phyloP scores from a whole-genome alignment of 53 echinoderm and acorn worm species.

The Henricia sp. region DNA sequence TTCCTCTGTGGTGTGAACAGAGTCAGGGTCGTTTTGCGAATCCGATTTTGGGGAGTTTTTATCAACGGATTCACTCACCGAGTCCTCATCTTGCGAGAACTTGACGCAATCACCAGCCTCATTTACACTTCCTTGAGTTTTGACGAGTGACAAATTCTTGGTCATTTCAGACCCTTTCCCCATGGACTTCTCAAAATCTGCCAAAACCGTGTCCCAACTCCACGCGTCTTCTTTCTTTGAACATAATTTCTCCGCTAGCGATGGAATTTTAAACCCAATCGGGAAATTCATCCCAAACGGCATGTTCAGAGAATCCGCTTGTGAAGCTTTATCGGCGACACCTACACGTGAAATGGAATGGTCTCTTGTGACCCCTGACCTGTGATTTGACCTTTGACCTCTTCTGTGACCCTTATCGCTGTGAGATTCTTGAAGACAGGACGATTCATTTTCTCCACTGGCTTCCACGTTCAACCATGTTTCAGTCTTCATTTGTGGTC shows the following conservation, averaged over 20 bases:
- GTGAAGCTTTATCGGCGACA: conserved; percentile 12
- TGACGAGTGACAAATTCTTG: not conserved
- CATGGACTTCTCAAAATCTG: conserved; percentile 51
- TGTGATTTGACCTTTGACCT: not conserved
- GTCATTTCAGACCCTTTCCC: conserved; percentile 2
- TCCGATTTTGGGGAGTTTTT: not conserved
- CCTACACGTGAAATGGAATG: not conserved
- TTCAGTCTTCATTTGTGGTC: not conserved
- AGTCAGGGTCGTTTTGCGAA: not conserved
- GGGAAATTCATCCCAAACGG: conserved; percentile 2
- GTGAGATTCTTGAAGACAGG: not conserved
- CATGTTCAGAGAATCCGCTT: not conserved
- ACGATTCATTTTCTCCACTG: not conserved
- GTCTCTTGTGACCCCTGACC: not conserved
- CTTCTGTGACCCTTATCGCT: not conserved
- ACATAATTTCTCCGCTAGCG: conserved; percentile 17
- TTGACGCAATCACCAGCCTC: too few species aligned
- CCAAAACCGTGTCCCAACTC: conserved; percentile 52
- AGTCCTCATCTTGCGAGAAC: not conserved
- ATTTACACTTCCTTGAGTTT: conserved; percentile 2
- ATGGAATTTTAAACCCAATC: conserved; percentile 40
- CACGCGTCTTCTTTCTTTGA: not conserved
- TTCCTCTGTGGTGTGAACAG: not conserved
- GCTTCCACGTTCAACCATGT: not conserved
- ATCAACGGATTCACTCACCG: too few species aligned